Evolutionary conservation across 2,888 invertebrate genomes (phyloP), one percentile per base, ranked within the genome.

Genomic region (Ptilodon capucinus): DNA sequence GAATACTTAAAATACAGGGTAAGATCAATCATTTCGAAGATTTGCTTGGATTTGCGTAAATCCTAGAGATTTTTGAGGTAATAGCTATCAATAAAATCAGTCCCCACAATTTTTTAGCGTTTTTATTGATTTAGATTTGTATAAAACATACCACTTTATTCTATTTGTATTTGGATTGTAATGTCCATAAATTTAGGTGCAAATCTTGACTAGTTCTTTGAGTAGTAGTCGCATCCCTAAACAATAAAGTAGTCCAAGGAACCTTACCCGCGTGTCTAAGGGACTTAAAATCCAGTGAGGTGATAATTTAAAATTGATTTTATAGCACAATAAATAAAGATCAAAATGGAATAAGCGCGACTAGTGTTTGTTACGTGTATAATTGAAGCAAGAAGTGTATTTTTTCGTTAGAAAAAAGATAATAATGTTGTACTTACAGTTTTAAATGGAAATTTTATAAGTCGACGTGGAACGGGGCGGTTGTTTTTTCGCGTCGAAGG

Each of bases 361-460:
- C 9, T 14, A 59, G 70, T 60, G 68, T 69, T 68, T 75, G 64
- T 52, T 66, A 49, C 67, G 42, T 74, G 52, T 46, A 46, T 42
- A 44, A 48, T 46, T 42, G 17, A 46, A 54, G 45, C 55, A 60
- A 71, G 71, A 74, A 77, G 74, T 72, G 72, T 66, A 81, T 85
- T 89, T 90, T 85, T 90, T 84, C 68, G 76, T 79, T 81, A 86
- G 84, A 90, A 91, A 91, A 91, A 91, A 76, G 90, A 90, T 90
- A 89, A 87, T 87, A 86, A 87, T 80, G 74, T 75, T 72, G 73
- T 69, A 71, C n/a, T n/a, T n/a, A n/a, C 17, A 78, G 80, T 90
- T 91, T 91, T 88, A 90, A 86, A 84, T 80, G 90, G 91, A 90
- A 91, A 87, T 90, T 90, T 91, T 91, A 90, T 85, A 86, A 82